Conservation (phyloP, 2,797 vertebrate genomes). For the Epinephelus coioides region DNA sequence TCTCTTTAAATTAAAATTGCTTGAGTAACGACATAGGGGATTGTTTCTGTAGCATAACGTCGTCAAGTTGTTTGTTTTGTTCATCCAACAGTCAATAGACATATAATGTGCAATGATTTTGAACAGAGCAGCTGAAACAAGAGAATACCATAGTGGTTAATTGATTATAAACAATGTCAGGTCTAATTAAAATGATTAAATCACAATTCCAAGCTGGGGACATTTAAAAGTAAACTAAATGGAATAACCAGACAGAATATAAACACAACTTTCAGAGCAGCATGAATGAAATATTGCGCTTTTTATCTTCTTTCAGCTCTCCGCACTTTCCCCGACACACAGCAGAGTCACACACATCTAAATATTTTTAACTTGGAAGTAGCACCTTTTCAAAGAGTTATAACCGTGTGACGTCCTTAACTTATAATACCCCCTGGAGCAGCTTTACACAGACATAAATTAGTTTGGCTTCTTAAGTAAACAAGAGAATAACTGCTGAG, state of each 20-base stretch:
- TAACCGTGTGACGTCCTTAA: neutral
- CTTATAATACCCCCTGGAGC: neutral
- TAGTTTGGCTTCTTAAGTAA: constrained; percentile 18
- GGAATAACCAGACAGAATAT: neutral
- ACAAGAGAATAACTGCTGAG: constrained; percentile 6
- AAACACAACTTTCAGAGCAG: neutral
- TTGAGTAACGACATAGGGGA: no score
- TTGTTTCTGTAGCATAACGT: neutral
- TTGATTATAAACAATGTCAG: neutral
- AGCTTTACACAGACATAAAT: constrained; percentile 24
- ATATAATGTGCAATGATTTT: neutral
- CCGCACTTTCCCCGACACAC: constrained; percentile 10
- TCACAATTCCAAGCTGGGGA: no score
- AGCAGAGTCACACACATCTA: constrained; percentile 17
- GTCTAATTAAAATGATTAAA: neutral
- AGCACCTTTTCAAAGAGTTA: neutral
- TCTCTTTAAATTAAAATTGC: no score
- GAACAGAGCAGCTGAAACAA: neutral
- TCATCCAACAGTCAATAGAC: neutral
- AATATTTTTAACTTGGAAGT: constrained; percentile 26
- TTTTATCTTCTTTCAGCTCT: neutral
- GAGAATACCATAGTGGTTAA: neutral
- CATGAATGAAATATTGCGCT: neutral
- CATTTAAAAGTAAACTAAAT: neutral
- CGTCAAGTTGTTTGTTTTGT: neutral